Base-by-base conservation (phyloP, 2,797 vertebrate species). In the Calcarius lapponicus region DNA sequence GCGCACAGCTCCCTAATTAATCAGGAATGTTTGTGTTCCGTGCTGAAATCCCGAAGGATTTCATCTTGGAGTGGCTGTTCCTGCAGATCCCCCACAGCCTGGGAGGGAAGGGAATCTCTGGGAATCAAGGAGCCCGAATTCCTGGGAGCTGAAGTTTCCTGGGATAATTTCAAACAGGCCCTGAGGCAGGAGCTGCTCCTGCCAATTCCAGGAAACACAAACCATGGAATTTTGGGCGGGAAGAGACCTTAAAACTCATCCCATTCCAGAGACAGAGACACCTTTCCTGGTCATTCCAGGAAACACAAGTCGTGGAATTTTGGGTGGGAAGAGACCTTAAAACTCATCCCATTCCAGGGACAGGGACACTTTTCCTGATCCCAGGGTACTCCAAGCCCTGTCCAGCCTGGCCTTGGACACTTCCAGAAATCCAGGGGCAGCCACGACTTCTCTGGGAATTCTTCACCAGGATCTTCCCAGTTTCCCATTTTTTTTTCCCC, bases 1-100 rank as follows among this genome's bases (percentile, higher is more conserved):
- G 32, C 1, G 7, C 21, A 1, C 17, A 5, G 31, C 60, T 64
- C 11, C 18, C 18, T 0, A 0, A 1, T 40, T 22, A 11, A 22
- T 11, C 24, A 0, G 76, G 76, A 48, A 67, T 12, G 14, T 57
- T 48, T 2, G 12, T 5, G 7, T 9, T 36, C 62, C n/a, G 1
- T 2, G 60, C 28, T 25, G n/a, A 61, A n/a, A 36, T 13, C 38
- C 62, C 29, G 0, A 48, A 19, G 57, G 31, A 34, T 47, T 87
- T 29, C 5, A 53, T 5, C 53, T 17, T 3, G 8, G 28, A 21
- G 6, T 13, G 19, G 17, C 2, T 58, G 32, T 18, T 71, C n/a
- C 78, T 7, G 22, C 5, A 34, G 50, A 50, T 40, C 38, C 26
- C 24, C 26, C 2, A 0, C 51, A 5, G 43, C 5, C 1, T 7